phyloP scores from a whole-genome alignment of 2,113 vertebrate genomes.

The Tichodroma muraria region DNA sequence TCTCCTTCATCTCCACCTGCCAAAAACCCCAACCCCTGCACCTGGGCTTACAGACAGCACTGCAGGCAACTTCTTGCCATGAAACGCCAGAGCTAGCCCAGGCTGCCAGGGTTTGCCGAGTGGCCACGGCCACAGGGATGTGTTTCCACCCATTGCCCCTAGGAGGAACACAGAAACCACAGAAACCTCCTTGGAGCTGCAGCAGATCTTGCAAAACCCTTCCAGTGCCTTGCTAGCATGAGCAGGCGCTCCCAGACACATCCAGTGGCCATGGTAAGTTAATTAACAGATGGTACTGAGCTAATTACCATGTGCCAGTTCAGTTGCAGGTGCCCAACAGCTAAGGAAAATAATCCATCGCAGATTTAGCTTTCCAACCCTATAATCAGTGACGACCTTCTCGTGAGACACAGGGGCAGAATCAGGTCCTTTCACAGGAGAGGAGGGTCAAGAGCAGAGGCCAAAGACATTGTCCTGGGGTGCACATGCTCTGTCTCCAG shows the following conservation, averaged over 20 bases:
- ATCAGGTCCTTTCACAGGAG: not conserved
- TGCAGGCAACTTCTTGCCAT: not conserved
- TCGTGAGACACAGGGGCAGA: not conserved
- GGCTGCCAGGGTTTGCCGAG: not conserved
- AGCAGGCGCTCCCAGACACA: not conserved
- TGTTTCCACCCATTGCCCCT: conserved; percentile 57
- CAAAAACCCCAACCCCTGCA: not conserved
- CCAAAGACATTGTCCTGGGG: not conserved
- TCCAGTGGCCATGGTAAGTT: not conserved
- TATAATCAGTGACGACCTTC: not conserved
- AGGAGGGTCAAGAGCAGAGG: not conserved
- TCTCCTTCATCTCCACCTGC: not conserved
- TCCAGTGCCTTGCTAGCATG: not conserved
- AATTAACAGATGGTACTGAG: not conserved
- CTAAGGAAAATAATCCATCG: not conserved
- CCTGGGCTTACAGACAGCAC: not conserved
- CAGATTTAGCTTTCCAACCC: not conserved
- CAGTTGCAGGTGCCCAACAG: not conserved
- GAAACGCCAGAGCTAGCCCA: not conserved
- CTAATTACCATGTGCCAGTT: not conserved
- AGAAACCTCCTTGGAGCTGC: conserved; percentile 9
- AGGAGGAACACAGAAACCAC: conserved; percentile 72
- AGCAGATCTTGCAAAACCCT: not conserved
- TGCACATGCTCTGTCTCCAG: not conserved
- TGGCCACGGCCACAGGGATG: conserved; percentile 1